Conservation (phyloP, 2,888 invertebrate genomes). For the Linyphia triangularis region DNA sequence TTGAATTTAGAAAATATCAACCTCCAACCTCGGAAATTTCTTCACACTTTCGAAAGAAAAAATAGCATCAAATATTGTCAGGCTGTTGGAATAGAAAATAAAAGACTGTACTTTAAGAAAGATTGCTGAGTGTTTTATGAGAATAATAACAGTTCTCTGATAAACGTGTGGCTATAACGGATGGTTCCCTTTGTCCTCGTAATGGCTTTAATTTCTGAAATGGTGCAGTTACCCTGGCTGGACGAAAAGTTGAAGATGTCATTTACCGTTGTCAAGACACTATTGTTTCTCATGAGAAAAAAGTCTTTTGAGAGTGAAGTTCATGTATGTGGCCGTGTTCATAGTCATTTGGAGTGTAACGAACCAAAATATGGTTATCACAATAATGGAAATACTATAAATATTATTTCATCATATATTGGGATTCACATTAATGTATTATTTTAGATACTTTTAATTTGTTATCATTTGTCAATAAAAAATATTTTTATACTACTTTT, state of each 20-base stretch:
- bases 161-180: slow-evolving; percentile 63
- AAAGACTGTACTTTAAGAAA: slow-evolving; percentile 38
- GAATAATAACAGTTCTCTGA: slow-evolving; percentile 59
- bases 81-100: slow-evolving; percentile 7
- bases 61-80: not conserved
- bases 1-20: too few species aligned
- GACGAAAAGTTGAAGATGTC: slow-evolving; percentile 37
- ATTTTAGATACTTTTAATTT: too few species aligned
- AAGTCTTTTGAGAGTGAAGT: not conserved
- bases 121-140: slow-evolving; percentile 54
- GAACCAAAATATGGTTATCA: too few species aligned
- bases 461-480: too few species aligned
- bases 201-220: slow-evolving; percentile 60
- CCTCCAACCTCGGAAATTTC: not conserved
- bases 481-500: too few species aligned
- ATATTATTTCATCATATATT: too few species aligned
- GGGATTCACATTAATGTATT: too few species aligned
- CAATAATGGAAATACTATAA: too few species aligned
- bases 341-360: not conserved
- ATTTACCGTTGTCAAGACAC: slow-evolving; percentile 14
- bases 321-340: not conserved
- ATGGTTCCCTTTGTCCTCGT: slow-evolving; percentile 42
- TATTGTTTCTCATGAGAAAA: not conserved
- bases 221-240: slow-evolving; percentile 21
- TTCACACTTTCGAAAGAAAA: slow-evolving; percentile 19